A percentile compares a stretch with the other conserved stretches of the same genome.
These are phyloP conservation scores for Amphiduros pacificus DNA, from an alignment of 2,888 invertebrate genomes.

Conservation along the genomic window DNA sequence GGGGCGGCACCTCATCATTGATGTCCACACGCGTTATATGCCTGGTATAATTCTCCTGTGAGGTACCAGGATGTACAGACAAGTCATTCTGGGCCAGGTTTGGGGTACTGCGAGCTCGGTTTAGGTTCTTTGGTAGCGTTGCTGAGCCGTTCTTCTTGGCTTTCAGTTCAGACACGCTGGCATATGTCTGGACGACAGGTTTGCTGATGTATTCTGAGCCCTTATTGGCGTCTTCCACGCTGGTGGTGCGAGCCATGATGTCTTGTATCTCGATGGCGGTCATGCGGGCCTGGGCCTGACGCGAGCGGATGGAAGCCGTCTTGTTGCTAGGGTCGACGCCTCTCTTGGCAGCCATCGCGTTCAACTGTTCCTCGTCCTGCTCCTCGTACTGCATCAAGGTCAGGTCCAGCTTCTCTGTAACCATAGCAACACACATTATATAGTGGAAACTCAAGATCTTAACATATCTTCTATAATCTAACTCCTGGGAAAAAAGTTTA, in stretches of 20 bases:
- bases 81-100: conserved; percentile 1
- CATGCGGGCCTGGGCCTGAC: conserved; percentile 62
- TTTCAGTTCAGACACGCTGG: conserved; percentile 14
- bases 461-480: too few species aligned
- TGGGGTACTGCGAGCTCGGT: conserved; percentile 13
- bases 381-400: conserved; percentile 47
- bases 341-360: conserved; percentile 3
- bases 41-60: not conserved
- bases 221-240: not conserved
- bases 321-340: conserved; percentile 51
- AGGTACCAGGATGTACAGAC: not conserved
- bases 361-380: conserved; percentile 27
- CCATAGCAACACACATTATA: too few species aligned
- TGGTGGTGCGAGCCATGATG: conserved; percentile 13
- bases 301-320: conserved; percentile 87
- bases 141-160: conserved; percentile 10
- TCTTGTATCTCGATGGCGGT: conserved; percentile 22
- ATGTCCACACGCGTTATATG: conserved; percentile 6
- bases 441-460: too few species aligned
- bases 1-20: not conserved
- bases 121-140: not conserved
- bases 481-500: too few species aligned
- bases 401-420: conserved; percentile 54
- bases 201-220: not conserved
- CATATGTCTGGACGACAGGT: conserved; percentile 11